These are phyloP conservation scores for Seira sanloemensis DNA, from an alignment of 2,888 invertebrate species.

Conservation along the genomic window DNA sequence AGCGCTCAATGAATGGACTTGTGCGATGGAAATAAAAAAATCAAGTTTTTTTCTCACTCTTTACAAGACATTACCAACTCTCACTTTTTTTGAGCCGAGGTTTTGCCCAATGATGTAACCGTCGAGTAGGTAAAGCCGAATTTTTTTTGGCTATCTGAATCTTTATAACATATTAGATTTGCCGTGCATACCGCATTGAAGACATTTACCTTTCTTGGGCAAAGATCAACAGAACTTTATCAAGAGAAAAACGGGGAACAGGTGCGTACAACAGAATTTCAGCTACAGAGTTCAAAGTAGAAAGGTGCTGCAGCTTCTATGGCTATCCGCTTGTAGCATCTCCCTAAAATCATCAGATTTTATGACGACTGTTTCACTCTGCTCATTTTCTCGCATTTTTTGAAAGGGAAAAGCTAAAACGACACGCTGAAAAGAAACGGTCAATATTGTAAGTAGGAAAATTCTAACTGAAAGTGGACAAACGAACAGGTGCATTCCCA, in stretches of 20 bases:
- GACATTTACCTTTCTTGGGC: constrained; percentile 6
- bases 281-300: neutral
- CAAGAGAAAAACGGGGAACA: constrained; percentile 2
- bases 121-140: neutral
- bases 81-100: constrained; percentile 14
- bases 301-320: neutral
- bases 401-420: too few relatives aligned
- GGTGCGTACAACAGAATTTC: neutral
- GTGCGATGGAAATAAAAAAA: constrained; percentile 22
- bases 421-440: neutral
- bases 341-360: neutral
- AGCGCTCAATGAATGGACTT: constrained; percentile 46
- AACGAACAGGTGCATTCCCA: neutral
- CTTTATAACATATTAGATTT: neutral
- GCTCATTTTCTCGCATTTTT: too few relatives aligned
- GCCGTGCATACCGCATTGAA: neutral
- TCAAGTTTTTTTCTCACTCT: constrained; percentile 6
- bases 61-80: neutral
- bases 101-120: neutral
- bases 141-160: neutral
- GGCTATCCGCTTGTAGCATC: neutral
- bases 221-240: constrained; percentile 1
- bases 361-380: neutral
- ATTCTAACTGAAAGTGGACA: too few relatives aligned
- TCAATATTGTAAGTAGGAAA: too few relatives aligned